Percentiles rank a stretch among this genome's conserved stretches.
Conservation (phyloP, 2,797 vertebrate species). For the Melanotaenia boesemani region DNA sequence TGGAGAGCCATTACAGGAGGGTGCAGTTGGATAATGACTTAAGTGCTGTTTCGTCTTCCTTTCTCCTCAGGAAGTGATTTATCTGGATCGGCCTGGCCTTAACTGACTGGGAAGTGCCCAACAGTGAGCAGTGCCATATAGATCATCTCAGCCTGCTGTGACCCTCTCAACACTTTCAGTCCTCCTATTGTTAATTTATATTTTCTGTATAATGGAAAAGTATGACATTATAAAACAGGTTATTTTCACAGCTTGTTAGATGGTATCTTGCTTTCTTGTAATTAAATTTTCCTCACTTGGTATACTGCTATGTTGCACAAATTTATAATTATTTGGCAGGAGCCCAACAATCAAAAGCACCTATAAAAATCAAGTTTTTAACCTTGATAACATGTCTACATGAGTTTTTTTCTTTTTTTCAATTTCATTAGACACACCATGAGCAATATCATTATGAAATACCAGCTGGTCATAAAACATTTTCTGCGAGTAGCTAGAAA, state of each 20-base stretch:
- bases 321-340: background rate
- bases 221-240: slow-evolving; percentile 12
- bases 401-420: too few species aligned
- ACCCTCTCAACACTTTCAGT: slow-evolving; percentile 53
- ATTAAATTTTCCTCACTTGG: background rate
- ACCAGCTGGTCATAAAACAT: too few species aligned
- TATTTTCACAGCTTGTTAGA: slow-evolving; percentile 9
- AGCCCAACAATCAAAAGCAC: too few species aligned
- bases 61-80: slow-evolving; percentile 74
- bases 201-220: slow-evolving; percentile 18
- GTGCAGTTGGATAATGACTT: slow-evolving; percentile 74
- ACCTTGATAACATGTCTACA: too few species aligned
- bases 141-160: slow-evolving; percentile 58
- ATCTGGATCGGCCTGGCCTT: slow-evolving; percentile 60
- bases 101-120: slow-evolving; percentile 47
- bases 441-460: too few species aligned
- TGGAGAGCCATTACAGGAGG: slow-evolving; percentile 71
- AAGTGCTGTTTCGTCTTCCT: slow-evolving; percentile 73
- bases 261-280: background rate
- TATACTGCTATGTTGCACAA: background rate
- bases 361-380: too few species aligned
- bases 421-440: too few species aligned
- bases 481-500: too few species aligned
- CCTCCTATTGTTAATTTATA: slow-evolving; percentile 18
- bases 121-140: slow-evolving; percentile 33